Base-by-base conservation (phyloP, 2,888 invertebrate genomes). In the Parnassius mnemosyne region DNA sequence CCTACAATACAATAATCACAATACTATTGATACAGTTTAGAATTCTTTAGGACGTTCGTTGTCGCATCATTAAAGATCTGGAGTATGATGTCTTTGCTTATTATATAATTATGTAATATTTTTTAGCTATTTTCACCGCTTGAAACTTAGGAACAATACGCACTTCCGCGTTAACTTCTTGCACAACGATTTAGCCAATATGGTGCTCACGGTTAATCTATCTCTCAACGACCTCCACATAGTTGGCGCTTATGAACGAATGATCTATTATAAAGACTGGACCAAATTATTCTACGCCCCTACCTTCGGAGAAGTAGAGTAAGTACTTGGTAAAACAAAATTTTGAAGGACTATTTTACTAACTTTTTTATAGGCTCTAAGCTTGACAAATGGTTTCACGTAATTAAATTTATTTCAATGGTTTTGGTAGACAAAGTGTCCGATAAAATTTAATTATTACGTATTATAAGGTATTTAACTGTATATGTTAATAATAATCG, bases 211-310 rank as follows among this genome's bases (percentile, higher is more conserved):
- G 0, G 71, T 72, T 0, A 47, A 71, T 0, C 66, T 89, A 3
- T 68, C 71, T 0, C 75, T 89, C 2, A 77, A 86, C 61, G 87
- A 89, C 65, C 72, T 89, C 0, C 85, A 85, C 49, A 74, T 89
- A 1, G 60, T 71, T 10, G 89, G 89, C 0, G 75, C 81, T 10
- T 89, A 79, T 64, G 87, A 89, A 58, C 77, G 85, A 2, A 70
- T 79, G 9, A 58, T 1, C 1, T n/a, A n/a, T n/a, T 70, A 73
- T 12, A 42, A 41, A 0, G 69, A 80, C 12, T 78, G 78, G 0
- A 71, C 77, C 1, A 53, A 69, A 1, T 71, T 88, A 7, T 73
- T 70, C 65, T 87, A 84, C 65, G 65, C 73, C 5, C 86, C 87
- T 3, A 78, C 79, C 1, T 83, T 69, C 63, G 88, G 88, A 52